Conservation (phyloP, 2,888 invertebrate genomes). For the Phyto melanocephala region DNA sequence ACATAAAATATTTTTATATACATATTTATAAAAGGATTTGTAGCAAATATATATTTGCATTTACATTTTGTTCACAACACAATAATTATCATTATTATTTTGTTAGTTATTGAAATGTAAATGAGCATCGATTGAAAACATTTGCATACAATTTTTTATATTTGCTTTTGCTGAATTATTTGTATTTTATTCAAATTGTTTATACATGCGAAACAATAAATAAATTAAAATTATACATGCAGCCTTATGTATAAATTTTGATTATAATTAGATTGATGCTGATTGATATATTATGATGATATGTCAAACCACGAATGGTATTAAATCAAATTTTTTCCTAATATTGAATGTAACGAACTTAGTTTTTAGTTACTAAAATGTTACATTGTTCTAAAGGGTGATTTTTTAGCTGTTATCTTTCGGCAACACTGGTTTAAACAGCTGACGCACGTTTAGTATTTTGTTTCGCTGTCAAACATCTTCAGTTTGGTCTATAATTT, state of each 20-base stretch:
- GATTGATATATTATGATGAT: background rate
- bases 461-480: too few species aligned
- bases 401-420: too few species aligned
- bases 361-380: too few species aligned
- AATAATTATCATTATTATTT: constrained; percentile 3
- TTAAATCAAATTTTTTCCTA: background rate
- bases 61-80: background rate
- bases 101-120: constrained; percentile 23
- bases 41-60: background rate
- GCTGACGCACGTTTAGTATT: too few species aligned
- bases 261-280: background rate
- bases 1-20: too few species aligned
- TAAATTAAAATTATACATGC: background rate
- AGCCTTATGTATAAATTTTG: too few species aligned
- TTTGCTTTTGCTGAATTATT: background rate
- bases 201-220: background rate
- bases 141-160: background rate
- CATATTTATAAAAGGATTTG: too few species aligned
- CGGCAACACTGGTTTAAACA: too few species aligned
- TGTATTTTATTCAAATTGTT: background rate
- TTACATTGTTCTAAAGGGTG: too few species aligned
- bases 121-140: constrained; percentile 8
- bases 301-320: background rate
- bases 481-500: too few species aligned
- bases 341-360: too few species aligned